Percentiles rank a stretch among this genome's conserved stretches.
These are phyloP conservation scores for Tetrapedia diversipes DNA, from an alignment of 2,888 invertebrate genomes.

Conservation along the genomic window DNA sequence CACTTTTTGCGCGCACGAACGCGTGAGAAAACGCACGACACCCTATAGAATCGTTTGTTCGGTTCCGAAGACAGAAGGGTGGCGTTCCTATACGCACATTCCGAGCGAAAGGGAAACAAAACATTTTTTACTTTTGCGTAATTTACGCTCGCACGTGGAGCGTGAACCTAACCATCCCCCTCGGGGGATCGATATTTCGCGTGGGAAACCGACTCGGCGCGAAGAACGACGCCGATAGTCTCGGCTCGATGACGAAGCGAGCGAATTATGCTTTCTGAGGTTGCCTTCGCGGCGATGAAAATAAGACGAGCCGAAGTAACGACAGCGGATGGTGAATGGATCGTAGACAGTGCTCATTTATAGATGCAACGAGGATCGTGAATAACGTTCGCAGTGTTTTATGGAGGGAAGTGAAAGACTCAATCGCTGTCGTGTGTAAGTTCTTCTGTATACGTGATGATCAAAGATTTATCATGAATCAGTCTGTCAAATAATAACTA, in stretches of 20 bases:
- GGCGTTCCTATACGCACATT: not conserved
- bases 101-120: slow-evolving; percentile 44
- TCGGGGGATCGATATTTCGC: slow-evolving; percentile 56
- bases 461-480: not conserved
- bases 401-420: no score
- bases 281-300: slow-evolving; percentile 1
- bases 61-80: slow-evolving; percentile 47
- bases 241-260: slow-evolving; percentile 8
- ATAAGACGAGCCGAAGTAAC: slow-evolving; percentile 6
- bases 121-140: slow-evolving; percentile 60
- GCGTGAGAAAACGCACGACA: slow-evolving; percentile 8
- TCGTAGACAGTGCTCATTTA: slow-evolving; percentile 3
- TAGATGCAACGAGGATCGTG: slow-evolving; percentile 23
- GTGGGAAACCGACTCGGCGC: not conserved
- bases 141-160: slow-evolving; percentile 56
- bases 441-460: no score
- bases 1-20: slow-evolving; percentile 29
- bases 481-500: no score
- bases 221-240: slow-evolving; percentile 5
- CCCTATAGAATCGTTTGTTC: slow-evolving; percentile 64
- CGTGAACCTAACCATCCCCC: slow-evolving; percentile 44
- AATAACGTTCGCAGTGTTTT: not conserved
- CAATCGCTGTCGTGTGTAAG: no score
- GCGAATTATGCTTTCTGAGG: slow-evolving; percentile 10
- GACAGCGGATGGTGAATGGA: slow-evolving; percentile 10